phyloP scores from a whole-genome alignment of 2,113 vertebrate genomes.

The Myrmecobius fasciatus region DNA sequence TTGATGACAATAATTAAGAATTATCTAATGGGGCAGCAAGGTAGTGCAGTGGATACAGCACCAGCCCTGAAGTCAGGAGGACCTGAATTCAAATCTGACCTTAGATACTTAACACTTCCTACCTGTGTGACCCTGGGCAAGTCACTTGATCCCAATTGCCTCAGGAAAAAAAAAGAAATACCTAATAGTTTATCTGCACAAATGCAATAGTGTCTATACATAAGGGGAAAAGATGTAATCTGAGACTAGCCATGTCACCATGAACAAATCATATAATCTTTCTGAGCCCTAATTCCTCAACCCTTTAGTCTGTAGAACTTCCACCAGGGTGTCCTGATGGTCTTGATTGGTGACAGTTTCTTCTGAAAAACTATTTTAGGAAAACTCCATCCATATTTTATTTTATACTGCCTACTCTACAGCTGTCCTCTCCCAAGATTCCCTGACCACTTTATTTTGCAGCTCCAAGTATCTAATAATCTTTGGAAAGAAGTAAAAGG shows the following conservation, averaged over 20 bases:
- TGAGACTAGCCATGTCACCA: neutral
- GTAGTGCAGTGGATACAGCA: too few relatives aligned
- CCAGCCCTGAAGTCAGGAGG: too few relatives aligned
- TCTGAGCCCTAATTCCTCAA: neutral
- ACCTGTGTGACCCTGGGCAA: too few relatives aligned
- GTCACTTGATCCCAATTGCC: too few relatives aligned
- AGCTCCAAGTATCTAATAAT: neutral
- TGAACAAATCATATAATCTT: neutral
- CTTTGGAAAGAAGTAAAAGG: neutral
- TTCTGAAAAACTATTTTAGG: neutral
- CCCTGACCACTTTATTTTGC: neutral
- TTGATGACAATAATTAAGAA: too few relatives aligned
- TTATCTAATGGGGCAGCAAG: too few relatives aligned
- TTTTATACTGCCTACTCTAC: neutral
- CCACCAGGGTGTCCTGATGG: neutral
- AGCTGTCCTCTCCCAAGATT: neutral
- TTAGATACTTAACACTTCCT: too few relatives aligned
- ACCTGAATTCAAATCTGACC: too few relatives aligned
- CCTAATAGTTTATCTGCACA: too few relatives aligned
- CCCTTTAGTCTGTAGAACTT: neutral
- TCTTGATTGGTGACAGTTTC: neutral
- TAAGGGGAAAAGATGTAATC: too few relatives aligned
- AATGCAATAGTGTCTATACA: too few relatives aligned
- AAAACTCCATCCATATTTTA: neutral
- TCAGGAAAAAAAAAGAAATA: too few relatives aligned